Conservation (phyloP, 2,797 vertebrate genomes). For the Buceros bicornis region DNA sequence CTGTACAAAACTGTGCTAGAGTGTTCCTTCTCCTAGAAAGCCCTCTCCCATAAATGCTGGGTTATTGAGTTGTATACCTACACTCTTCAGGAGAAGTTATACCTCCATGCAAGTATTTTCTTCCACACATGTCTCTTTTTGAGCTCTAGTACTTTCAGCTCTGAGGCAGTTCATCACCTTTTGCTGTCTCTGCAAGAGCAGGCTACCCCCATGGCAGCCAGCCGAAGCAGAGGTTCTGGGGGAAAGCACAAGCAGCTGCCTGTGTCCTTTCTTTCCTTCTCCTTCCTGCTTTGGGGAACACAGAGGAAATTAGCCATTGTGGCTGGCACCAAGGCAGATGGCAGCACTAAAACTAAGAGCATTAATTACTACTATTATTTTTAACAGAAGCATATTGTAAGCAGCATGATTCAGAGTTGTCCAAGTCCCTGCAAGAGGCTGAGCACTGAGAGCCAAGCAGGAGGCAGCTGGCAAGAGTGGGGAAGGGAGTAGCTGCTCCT, state of each 20-base stretch:
- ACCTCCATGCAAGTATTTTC: neutral
- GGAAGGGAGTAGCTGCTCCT: neutral
- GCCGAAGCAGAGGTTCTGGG: neutral
- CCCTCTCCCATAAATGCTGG: neutral
- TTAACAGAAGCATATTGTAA: slow-evolving; percentile 67
- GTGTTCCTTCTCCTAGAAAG: neutral
- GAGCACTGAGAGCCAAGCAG: neutral
- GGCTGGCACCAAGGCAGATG: slow-evolving; percentile 18
- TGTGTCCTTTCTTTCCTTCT: neutral
- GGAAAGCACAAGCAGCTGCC: neutral
- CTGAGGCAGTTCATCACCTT: neutral
- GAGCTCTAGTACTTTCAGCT: neutral
- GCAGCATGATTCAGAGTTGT: slow-evolving; percentile 47
- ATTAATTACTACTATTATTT: slow-evolving; percentile 72
- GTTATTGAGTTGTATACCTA: neutral
- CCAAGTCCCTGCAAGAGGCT: slow-evolving; percentile 44
- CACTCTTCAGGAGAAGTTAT: neutral
- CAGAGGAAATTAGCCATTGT: neutral
- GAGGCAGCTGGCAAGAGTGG: slow-evolving; percentile 1
- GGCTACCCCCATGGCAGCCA: neutral
- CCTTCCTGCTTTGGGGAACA: neutral
- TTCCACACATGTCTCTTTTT: neutral
- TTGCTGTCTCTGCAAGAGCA: neutral
- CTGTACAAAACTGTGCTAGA: neutral
- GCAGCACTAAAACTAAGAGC: slow-evolving; percentile 17